These are phyloP conservation scores for Acrossocheilus fasciatus DNA, from an alignment of 2,797 vertebrate genomes.

Conservation along the genomic window DNA sequence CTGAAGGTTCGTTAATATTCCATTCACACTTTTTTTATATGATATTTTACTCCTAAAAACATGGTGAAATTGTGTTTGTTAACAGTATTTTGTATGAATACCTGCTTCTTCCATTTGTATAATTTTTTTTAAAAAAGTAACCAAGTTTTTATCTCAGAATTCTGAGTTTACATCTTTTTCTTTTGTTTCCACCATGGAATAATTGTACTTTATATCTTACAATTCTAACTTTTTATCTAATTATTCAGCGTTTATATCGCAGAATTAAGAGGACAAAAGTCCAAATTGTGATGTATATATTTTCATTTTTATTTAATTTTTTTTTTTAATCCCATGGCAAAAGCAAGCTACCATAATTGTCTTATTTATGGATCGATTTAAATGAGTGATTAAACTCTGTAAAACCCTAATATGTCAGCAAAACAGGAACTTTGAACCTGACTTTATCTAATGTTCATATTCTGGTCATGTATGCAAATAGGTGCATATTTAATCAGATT, in stretches of 20 bases:
- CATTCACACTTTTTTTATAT: background rate
- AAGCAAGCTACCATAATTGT: background rate
- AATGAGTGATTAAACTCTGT: background rate
- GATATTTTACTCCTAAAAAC: background rate
- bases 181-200: too few relatives aligned
- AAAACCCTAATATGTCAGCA: background rate
- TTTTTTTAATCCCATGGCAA: background rate
- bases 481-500: background rate
- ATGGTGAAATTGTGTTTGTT: too few relatives aligned
- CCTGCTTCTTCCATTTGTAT: too few relatives aligned
- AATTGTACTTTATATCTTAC: background rate
- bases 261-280: background rate
- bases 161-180: too few relatives aligned
- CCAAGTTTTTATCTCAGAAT: too few relatives aligned
- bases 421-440: background rate
- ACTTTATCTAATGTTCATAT: background rate
- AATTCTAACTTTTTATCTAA: background rate
- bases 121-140: too few relatives aligned
- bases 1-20: background rate
- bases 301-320: background rate
- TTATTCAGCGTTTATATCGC: background rate
- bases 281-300: too few relatives aligned
- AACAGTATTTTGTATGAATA: too few relatives aligned
- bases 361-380: background rate
- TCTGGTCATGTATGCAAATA: background rate